Evolutionary conservation across 2,113 vertebrate species (phyloP), one percentile per base, ranked within the genome.

Genomic region (Stigmatopora nigra): DNA sequence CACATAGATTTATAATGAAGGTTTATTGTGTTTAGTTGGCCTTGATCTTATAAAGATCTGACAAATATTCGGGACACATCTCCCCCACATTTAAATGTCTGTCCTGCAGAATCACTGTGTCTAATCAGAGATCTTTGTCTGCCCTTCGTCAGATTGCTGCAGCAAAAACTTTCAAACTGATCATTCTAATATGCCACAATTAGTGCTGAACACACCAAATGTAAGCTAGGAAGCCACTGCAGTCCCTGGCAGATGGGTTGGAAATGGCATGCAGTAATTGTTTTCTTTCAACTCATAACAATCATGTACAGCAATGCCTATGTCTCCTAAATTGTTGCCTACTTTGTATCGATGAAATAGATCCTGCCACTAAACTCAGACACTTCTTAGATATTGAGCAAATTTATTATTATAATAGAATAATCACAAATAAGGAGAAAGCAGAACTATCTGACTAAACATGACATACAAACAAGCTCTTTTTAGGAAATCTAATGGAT

Each of bases 1-100:
- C 61, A 63, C 45, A 64, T 35, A 20, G 35, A 61, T 75, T 68
- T 63, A 79, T 72, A 72, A 81, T 73, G 63, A 71, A 47, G 65
- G 65, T 78, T 83, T 83, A 84, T 78, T 82, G 75, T 81, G 78
- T 83, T 85, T 84, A 81, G 64, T 52, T 70, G 71, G 58, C 58
- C 68, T 71, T 78, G 68, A 80, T 73, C 52, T 68, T 68, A 66
- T 76, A 63, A 80, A 76, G 47, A 75, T 67, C 45, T 49, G 41
- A n/a, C 71, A 73, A 60, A 55, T 36, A 51, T 36, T 63, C 45
- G 6, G 31, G 4, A 44, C 0, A 22, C 48, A 25, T 82, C 19
- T 15, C 35, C 65, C 77, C 45, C 19, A 70, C 51, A 64, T 55
- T 38, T 52, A 5, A 62, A 53, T 63, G 19, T 25, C 64, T 5